These are phyloP conservation scores for Polypedilum vanderplanki DNA, from an alignment of 1,140 invertebrate genomes.

Conservation along the genomic window DNA sequence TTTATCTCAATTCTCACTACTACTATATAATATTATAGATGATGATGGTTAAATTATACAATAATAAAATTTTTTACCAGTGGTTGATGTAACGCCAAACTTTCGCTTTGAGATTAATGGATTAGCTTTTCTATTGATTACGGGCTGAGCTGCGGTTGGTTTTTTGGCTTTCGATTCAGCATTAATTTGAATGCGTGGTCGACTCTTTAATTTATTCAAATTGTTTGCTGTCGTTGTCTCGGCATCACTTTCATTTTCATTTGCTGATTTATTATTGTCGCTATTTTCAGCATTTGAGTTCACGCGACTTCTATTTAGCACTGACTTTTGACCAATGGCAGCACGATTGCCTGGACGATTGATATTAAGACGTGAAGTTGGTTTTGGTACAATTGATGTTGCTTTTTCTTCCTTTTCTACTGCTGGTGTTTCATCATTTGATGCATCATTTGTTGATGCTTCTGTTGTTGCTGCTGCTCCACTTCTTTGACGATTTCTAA, in stretches of 20 bases:
- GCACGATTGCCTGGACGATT: conserved; percentile 39
- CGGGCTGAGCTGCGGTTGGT: conserved; percentile 33
- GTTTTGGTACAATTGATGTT: conserved; percentile 32
- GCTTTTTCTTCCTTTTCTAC: conserved; percentile 36
- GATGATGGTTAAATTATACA: not conserved
- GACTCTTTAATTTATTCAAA: conserved; percentile 40
- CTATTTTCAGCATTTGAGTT: conserved; percentile 37
- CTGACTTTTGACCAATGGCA: conserved; percentile 37
- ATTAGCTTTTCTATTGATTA: conserved; percentile 40
- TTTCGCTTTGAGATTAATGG: conserved; percentile 41
- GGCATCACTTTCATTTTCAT: conserved; percentile 28
- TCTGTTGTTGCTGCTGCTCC: conserved; percentile 46
- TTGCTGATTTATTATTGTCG: conserved; percentile 29
- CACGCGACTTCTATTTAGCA: conserved; percentile 38
- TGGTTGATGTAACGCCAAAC: conserved; percentile 36
- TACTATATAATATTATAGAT: too few relatives aligned
- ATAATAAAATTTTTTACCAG: conserved; percentile 30
- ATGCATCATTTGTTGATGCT: conserved; percentile 44
- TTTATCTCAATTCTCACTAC: too few relatives aligned
- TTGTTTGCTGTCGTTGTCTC: conserved; percentile 34
- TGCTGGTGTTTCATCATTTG: conserved; percentile 46
- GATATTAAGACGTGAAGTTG: conserved; percentile 40
- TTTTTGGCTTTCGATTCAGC: conserved; percentile 36
- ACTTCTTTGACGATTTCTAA: conserved; percentile 46
- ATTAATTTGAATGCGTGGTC: conserved; percentile 40